A percentile compares a stretch with the other conserved stretches of the same genome.
Conservation (phyloP, 1,140 invertebrate species). For the Branchinecta lindahli region DNA sequence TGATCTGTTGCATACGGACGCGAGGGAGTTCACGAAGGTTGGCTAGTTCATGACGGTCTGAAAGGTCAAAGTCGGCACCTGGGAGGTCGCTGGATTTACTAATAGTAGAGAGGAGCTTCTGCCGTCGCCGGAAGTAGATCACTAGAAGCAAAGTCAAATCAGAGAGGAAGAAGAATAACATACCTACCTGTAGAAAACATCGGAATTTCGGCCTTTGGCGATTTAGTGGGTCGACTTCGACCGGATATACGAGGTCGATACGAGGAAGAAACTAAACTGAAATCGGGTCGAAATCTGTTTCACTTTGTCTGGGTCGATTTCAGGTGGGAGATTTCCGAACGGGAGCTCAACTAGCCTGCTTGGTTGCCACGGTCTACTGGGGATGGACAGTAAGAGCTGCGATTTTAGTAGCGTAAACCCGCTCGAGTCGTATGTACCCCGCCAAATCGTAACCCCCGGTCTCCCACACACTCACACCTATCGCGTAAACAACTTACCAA, state of each 20-base stretch:
- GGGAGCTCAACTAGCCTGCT: too few species aligned
- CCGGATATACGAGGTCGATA: too few species aligned
- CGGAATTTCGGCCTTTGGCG: too few species aligned
- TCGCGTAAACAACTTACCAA: constrained; percentile 3
- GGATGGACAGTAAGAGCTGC: not conserved
- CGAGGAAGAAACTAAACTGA: too few species aligned
- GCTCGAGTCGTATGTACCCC: not conserved
- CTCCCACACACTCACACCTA: too few species aligned
- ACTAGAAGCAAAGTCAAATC: not conserved
- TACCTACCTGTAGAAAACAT: too few species aligned
- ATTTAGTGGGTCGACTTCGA: too few species aligned
- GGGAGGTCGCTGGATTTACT: constrained; percentile 29
- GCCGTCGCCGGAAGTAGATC: constrained; percentile 26
- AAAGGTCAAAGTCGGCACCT: constrained; percentile 51
- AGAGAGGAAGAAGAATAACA: constrained; percentile 2
- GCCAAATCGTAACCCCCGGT: constrained; percentile 11
- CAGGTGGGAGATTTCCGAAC: too few species aligned
- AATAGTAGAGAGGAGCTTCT: constrained; percentile 30
- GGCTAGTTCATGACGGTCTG: constrained; percentile 38
- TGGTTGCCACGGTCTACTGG: not conserved
- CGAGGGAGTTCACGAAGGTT: constrained; percentile 66
- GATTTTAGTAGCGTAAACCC: not conserved
- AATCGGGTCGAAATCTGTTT: too few species aligned
- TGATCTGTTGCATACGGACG: constrained; percentile 57
- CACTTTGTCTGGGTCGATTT: too few species aligned